Percentiles rank a stretch among this genome's conserved stretches.
Conservation (phyloP, 2,797 vertebrate species). For the Austrolebias charrua region DNA sequence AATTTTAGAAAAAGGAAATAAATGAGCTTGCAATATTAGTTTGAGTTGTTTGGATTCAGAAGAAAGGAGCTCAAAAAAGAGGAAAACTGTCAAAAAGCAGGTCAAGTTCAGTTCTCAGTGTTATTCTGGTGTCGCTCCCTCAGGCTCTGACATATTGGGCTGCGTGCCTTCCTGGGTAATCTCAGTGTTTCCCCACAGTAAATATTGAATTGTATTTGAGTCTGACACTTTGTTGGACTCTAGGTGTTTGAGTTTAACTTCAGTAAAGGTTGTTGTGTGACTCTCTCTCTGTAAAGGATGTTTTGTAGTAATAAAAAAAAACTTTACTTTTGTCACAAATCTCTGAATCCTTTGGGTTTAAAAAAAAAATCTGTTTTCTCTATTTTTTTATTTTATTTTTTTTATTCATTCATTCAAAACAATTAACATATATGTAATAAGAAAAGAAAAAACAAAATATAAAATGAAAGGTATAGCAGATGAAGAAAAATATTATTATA, state of each 20-base stretch:
- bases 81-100: slow-evolving; percentile 7
- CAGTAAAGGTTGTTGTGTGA: background rate
- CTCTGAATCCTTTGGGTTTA: background rate
- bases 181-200: slow-evolving; percentile 13
- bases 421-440: too few species aligned
- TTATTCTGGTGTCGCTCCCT: slow-evolving; percentile 18
- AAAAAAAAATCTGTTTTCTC: too few species aligned
- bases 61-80: slow-evolving; percentile 5
- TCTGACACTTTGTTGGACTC: slow-evolving; percentile 9
- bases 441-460: too few species aligned
- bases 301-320: background rate
- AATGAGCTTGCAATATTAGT: background rate
- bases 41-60: background rate
- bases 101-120: background rate
- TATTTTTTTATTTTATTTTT: too few species aligned
- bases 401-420: too few species aligned
- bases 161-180: slow-evolving; percentile 8
- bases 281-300: background rate
- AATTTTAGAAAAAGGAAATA: too few species aligned
- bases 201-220: slow-evolving; percentile 37
- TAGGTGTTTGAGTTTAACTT: slow-evolving; percentile 22
- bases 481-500: too few species aligned
- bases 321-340: background rate
- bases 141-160: slow-evolving; percentile 31
- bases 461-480: too few species aligned